Percentiles rank a stretch among this genome's conserved stretches.
Conservation (phyloP, 2,888 invertebrate species). For the Asteroscopus sphinx region DNA sequence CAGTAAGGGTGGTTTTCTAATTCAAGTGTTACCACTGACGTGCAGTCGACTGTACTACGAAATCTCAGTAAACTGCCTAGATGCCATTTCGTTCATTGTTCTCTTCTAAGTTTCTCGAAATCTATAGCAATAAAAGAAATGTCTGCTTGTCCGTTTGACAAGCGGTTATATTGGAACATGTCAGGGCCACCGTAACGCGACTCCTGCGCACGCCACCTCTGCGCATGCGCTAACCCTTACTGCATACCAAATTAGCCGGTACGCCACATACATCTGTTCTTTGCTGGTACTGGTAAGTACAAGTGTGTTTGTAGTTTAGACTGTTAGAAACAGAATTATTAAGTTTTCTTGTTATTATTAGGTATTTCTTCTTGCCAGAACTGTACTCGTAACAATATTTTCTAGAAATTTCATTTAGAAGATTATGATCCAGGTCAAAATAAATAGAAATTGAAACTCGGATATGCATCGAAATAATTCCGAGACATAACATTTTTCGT, state of each 20-base stretch:
- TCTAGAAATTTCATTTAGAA: too few species aligned
- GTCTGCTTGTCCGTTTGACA: constrained; percentile 15
- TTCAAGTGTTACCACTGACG: too few species aligned
- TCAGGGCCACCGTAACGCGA: constrained; percentile 25
- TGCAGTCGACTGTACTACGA: too few species aligned
- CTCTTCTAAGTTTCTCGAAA: too few species aligned
- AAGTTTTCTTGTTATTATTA: too few species aligned
- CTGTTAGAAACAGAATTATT: neutral
- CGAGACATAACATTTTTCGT: neutral
- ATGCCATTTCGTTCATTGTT: too few species aligned
- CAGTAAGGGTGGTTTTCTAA: too few species aligned
- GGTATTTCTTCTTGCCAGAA: too few species aligned
- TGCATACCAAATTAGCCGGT: constrained; percentile 77
- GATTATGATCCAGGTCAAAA: too few species aligned
- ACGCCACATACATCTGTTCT: constrained; percentile 72
- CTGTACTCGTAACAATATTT: too few species aligned
- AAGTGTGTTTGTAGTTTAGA: constrained; percentile 36
- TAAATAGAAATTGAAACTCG: neutral
- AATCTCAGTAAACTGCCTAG: too few species aligned
- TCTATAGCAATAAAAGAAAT: neutral
- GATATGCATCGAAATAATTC: neutral
- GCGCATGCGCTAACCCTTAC: constrained; percentile 66
- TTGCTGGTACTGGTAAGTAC: constrained; percentile 49
- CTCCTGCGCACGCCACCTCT: constrained; percentile 43
- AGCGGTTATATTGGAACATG: constrained; percentile 13